These are phyloP conservation scores for Microctonus aethiopoides DNA, from an alignment of 2,888 invertebrate species.

Conservation along the genomic window DNA sequence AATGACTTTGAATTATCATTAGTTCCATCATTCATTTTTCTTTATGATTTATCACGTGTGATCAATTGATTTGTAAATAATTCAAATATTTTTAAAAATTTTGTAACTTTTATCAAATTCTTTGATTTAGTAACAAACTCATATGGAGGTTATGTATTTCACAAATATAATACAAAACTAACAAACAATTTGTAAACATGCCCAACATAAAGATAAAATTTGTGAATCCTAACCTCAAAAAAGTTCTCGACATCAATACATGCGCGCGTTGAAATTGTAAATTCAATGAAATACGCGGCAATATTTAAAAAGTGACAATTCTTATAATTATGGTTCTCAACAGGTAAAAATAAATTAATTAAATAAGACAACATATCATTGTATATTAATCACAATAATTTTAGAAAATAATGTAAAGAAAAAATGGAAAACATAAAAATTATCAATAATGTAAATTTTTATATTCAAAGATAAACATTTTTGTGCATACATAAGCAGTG, in stretches of 20 bases:
- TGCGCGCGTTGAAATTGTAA: background rate
- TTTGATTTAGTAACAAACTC: too few species aligned
- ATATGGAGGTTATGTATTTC: background rate
- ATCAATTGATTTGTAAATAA: background rate
- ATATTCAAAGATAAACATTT: conserved; percentile 16
- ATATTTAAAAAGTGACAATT: too few species aligned
- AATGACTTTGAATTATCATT: conserved; percentile 63
- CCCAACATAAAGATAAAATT: too few species aligned
- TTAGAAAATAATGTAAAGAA: too few species aligned
- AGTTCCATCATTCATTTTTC: conserved; percentile 28
- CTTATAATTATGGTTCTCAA: too few species aligned
- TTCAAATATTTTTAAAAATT: too few species aligned
- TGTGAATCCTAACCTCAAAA: too few species aligned
- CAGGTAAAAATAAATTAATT: too few species aligned
- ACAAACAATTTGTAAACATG: too few species aligned
- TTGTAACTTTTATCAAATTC: too few species aligned
- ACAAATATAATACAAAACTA: too few species aligned
- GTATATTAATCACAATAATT: background rate
- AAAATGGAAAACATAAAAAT: background rate
- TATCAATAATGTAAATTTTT: conserved; percentile 23
- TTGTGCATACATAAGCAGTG: conserved; percentile 20
- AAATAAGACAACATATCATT: background rate
- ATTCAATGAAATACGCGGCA: background rate
- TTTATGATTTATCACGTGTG: background rate
- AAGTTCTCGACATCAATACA: too few species aligned